These are phyloP conservation scores for Sarcophaga subvicina DNA, from an alignment of 2,888 invertebrate species.

Conservation along the genomic window DNA sequence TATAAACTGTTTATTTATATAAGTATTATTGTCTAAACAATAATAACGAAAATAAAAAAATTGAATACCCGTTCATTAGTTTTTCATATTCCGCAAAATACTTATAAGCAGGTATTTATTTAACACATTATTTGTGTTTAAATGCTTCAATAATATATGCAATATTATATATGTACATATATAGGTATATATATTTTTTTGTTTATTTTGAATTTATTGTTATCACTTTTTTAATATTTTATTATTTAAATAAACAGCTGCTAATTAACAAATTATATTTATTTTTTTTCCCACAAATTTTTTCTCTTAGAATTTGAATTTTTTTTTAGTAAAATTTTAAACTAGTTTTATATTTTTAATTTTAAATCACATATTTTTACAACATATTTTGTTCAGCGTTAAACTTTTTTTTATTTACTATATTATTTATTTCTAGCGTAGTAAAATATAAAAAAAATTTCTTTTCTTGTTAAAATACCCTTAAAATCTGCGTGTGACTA, in stretches of 20 bases:
- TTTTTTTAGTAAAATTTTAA: conserved; percentile 5
- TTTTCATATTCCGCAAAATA: neutral
- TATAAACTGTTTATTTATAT: neutral
- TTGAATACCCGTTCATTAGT: neutral
- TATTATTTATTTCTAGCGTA: conserved; percentile 16
- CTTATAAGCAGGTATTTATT: neutral
- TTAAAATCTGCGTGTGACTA: conserved; percentile 34
- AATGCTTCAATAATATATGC: too few relatives aligned
- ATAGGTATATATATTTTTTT: neutral
- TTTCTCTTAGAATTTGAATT: neutral
- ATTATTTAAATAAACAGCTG: conserved; percentile 23
- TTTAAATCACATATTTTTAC: conserved; percentile 29
- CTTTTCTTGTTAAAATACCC: conserved; percentile 33
- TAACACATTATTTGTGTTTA: neutral
- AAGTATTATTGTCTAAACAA: neutral
- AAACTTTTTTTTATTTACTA: conserved; percentile 20
- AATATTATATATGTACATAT: too few relatives aligned
- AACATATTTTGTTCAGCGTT: neutral
- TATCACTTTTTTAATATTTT: conserved; percentile 25
- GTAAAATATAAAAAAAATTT: neutral
- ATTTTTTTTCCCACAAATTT: neutral
- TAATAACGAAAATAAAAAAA: neutral
- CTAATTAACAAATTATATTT: conserved; percentile 37
- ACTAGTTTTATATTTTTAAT: conserved; percentile 3
- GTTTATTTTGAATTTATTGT: conserved; percentile 25